phyloP scores from a whole-genome alignment of 2,888 invertebrate genomes.

The Myathropa florea region DNA sequence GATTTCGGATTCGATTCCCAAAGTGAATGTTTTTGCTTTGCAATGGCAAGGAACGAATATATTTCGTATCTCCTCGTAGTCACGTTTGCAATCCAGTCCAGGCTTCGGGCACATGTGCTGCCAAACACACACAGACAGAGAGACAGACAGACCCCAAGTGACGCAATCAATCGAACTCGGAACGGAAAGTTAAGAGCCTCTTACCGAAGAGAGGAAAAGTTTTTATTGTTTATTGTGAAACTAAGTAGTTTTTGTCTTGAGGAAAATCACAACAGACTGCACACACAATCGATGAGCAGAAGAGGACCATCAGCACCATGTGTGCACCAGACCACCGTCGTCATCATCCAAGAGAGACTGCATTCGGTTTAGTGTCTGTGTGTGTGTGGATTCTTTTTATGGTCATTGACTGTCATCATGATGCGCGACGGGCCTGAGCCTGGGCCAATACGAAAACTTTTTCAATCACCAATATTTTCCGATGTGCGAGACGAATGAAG shows the following conservation, averaged over 20 bases:
- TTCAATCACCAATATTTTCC: constrained; percentile 36
- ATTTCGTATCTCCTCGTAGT: constrained; percentile 16
- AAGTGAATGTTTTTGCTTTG: neutral
- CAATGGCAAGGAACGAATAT: neutral
- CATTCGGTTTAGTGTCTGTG: constrained; percentile 2
- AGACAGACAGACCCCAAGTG: constrained; percentile 34
- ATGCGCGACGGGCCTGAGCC: constrained; percentile 11
- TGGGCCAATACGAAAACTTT: constrained; percentile 56
- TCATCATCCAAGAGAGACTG: constrained; percentile 3
- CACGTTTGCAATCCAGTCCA: neutral
- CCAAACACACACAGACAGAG: neutral
- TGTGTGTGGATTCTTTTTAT: constrained; percentile 22
- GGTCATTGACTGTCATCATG: constrained; percentile 53
- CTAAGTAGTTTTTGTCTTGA: constrained; percentile 51
- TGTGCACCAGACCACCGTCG: constrained; percentile 33
- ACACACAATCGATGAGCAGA: neutral
- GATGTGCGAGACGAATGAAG: neutral
- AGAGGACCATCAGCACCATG: constrained; percentile 38
- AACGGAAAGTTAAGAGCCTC: neutral
- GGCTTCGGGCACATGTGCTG: neutral
- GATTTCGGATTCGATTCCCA: neutral
- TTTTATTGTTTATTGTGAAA: constrained; percentile 61
- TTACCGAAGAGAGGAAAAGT: constrained; percentile 14
- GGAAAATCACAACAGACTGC: constrained; percentile 37
- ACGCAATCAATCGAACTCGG: constrained; percentile 53